These are phyloP conservation scores for Andrena praecox DNA, from an alignment of 2,888 invertebrate genomes.

Conservation along the genomic window DNA sequence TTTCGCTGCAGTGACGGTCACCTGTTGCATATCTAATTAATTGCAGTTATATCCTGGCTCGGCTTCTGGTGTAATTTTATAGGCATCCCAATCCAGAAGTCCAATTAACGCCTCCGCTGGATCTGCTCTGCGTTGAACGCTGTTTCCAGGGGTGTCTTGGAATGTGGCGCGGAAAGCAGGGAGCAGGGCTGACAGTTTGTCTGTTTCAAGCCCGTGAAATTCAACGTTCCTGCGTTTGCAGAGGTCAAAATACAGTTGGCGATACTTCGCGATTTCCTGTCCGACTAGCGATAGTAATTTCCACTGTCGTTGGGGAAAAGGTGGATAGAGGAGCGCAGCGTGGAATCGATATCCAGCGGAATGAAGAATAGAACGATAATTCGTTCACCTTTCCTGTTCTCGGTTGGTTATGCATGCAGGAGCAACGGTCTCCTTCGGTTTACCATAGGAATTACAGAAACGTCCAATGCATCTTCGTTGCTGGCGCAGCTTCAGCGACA, in stretches of 20 bases:
- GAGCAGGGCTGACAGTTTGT: background rate
- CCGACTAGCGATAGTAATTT: background rate
- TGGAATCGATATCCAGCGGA: background rate
- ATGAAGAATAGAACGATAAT: background rate
- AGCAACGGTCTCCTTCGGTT: background rate
- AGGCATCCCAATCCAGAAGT: background rate
- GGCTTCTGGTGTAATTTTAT: background rate
- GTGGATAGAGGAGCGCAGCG: background rate
- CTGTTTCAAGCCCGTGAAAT: background rate
- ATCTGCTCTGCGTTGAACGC: background rate
- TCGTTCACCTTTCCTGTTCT: background rate
- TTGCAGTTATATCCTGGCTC: background rate
- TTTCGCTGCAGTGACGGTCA: slow-evolving; percentile 28
- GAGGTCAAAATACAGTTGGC: background rate
- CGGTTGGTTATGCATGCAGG: too few relatives aligned
- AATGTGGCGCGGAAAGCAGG: background rate
- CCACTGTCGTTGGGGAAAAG: background rate
- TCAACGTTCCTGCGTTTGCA: background rate
- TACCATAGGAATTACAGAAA: background rate
- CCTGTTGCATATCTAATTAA: slow-evolving; percentile 61
- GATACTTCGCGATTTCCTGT: background rate
- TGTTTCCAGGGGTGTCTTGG: background rate
- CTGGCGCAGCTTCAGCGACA: background rate
- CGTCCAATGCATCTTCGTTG: background rate
- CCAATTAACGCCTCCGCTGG: background rate